Conservation (phyloP, 2,888 invertebrate genomes). For the Merodon equestris region DNA sequence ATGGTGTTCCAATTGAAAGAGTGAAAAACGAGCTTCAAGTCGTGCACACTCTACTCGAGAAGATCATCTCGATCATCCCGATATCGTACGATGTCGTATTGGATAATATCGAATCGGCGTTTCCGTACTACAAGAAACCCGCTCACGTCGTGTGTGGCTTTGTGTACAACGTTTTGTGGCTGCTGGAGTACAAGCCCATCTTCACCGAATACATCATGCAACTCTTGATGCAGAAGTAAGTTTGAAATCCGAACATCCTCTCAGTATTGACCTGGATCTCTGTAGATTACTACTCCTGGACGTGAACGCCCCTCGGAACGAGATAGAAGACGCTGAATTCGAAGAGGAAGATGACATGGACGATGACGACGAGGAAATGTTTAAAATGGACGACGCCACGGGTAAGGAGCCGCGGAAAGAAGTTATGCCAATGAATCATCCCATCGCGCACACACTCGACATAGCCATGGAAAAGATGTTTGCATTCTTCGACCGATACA, state of each 20-base stretch:
- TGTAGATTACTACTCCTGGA: conserved; percentile 87
- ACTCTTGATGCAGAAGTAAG: conserved; percentile 88
- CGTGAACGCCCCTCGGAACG: conserved; percentile 82
- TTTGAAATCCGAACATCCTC: too few species aligned
- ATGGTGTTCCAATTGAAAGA: conserved; percentile 81
- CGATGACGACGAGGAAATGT: conserved; percentile 73
- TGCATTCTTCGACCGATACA: conserved; percentile 81
- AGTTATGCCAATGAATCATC: conserved; percentile 79
- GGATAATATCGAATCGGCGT: conserved; percentile 83
- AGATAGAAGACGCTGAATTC: conserved; percentile 80
- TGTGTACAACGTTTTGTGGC: conserved; percentile 87
- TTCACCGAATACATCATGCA: conserved; percentile 85
- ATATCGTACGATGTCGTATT: conserved; percentile 85
- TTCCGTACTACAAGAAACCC: conserved; percentile 88
- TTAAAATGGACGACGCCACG: conserved; percentile 74
- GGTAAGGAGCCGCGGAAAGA: conserved; percentile 14
- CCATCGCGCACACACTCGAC: conserved; percentile 85
- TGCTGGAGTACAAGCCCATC: conserved; percentile 87
- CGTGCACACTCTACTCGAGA: conserved; percentile 81
- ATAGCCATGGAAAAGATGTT: conserved; percentile 87
- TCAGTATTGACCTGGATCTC: too few species aligned
- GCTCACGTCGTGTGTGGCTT: conserved; percentile 86
- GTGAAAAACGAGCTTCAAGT: conserved; percentile 82
- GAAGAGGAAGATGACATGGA: conserved; percentile 79
- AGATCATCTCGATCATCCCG: conserved; percentile 79